A percentile compares a stretch with the other conserved stretches of the same genome.
phyloP scores from a whole-genome alignment of 2,888 invertebrate species.

The Limnephilus lunatus region DNA sequence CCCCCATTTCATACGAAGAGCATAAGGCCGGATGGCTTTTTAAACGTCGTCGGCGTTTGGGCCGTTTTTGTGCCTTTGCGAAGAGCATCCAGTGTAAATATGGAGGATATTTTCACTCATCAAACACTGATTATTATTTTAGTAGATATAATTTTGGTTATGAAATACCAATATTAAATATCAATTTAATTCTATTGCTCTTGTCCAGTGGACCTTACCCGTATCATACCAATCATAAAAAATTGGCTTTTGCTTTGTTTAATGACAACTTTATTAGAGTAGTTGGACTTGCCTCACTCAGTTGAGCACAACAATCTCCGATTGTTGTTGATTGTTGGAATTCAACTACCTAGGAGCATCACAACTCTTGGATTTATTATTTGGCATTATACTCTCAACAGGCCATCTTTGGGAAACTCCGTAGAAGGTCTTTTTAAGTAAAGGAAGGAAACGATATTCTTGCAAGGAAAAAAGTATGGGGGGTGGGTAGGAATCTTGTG shows the following conservation, averaged over 20 bases:
- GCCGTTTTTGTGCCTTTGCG: conserved; percentile 53
- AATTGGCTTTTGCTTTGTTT: too few relatives aligned
- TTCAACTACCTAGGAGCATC: background rate
- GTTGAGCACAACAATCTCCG: too few relatives aligned
- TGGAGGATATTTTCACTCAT: background rate
- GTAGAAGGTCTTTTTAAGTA: too few relatives aligned
- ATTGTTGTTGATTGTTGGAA: background rate
- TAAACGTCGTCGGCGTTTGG: conserved; percentile 58
- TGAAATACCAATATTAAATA: background rate
- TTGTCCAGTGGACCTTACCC: too few relatives aligned
- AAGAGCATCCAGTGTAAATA: background rate
- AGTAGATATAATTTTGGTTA: background rate
- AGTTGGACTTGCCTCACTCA: too few relatives aligned
- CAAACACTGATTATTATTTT: background rate
- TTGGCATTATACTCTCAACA: too few relatives aligned
- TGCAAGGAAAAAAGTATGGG: too few relatives aligned
- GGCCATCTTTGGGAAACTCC: too few relatives aligned
- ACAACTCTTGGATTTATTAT: background rate
- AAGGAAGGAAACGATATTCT: too few relatives aligned
- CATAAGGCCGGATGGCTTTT: conserved; percentile 51
- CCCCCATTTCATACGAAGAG: conserved; percentile 36
- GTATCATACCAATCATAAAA: too few relatives aligned
- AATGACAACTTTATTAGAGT: too few relatives aligned
- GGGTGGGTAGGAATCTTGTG: too few relatives aligned
- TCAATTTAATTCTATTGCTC: background rate